A percentile compares a stretch with the other conserved stretches of the same genome.
These are phyloP conservation scores for Oriolus oriolus DNA, from an alignment of 2,113 vertebrate genomes.

Conservation along the genomic window DNA sequence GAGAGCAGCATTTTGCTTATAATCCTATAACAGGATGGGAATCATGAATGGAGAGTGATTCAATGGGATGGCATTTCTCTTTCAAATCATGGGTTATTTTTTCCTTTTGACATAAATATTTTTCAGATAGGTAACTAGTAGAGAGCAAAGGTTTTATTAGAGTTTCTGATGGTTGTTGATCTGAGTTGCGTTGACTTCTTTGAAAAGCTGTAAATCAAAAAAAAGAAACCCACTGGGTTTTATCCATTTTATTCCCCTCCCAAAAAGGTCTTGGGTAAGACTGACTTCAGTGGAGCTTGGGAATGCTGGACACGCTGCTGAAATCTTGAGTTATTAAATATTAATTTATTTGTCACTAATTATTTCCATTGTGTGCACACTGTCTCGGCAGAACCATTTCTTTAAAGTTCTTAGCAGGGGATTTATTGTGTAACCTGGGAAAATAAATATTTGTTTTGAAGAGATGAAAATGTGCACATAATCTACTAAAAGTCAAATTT, in stretches of 20 bases:
- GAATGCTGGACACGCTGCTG: constrained; percentile 52
- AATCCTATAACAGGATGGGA: neutral
- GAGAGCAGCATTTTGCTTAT: constrained; percentile 24
- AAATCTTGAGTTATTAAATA: constrained; percentile 64
- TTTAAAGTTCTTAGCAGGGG: constrained; percentile 35
- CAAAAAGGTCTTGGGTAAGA: constrained; percentile 42
- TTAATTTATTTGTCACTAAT: constrained; percentile 75
- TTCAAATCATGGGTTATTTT: constrained; percentile 37
- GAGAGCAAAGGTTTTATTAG: constrained; percentile 43
- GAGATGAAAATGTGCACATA: constrained; percentile 44
- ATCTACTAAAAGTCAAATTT: constrained; percentile 43
- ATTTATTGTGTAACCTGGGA: neutral
- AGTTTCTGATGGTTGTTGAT: constrained; percentile 24
- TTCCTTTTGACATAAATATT: constrained; percentile 32
- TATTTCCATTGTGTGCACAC: constrained; percentile 69
- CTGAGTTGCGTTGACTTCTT: constrained; percentile 22
- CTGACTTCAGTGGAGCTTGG: constrained; percentile 24
- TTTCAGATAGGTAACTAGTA: constrained; percentile 47
- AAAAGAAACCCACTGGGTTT: constrained; percentile 23
- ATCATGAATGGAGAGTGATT: neutral
- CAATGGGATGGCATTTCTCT: constrained; percentile 30
- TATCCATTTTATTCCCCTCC: constrained; percentile 43
- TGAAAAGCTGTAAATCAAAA: constrained; percentile 53
- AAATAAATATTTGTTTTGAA: constrained; percentile 34
- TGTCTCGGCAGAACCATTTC: constrained; percentile 40